These are phyloP conservation scores for Maniola hyperantus DNA, from an alignment of 2,888 invertebrate species.

Conservation along the genomic window DNA sequence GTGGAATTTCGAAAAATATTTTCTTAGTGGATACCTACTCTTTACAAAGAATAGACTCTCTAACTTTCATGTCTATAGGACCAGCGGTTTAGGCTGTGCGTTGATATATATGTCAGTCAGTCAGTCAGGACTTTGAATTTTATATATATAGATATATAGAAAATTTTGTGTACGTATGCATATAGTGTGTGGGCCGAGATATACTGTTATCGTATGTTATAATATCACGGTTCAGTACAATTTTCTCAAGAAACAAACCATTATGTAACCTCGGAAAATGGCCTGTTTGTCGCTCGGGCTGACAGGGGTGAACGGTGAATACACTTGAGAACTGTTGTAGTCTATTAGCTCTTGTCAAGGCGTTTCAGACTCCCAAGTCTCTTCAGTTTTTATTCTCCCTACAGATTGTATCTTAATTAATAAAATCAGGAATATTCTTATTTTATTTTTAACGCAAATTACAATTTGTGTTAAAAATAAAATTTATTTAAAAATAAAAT, in stretches of 20 bases:
- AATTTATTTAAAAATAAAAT: no score
- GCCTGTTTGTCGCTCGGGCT: conserved; percentile 23
- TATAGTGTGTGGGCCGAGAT: no score
- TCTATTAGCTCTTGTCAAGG: conserved; percentile 28
- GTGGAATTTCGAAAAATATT: no score
- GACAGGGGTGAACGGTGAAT: conserved; percentile 27
- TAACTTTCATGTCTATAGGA: no score
- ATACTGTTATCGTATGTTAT: not conserved
- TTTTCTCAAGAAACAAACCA: conserved; percentile 20
- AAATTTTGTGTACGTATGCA: no score
- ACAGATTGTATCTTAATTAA: conserved; percentile 4
- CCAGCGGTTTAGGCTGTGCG: no score
- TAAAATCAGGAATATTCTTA: conserved; percentile 6
- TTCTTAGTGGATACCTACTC: no score
- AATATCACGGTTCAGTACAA: conserved; percentile 6
- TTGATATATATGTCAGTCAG: no score
- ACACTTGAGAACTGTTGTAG: conserved; percentile 27
- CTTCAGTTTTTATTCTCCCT: conserved; percentile 17
- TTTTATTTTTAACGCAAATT: not conserved
- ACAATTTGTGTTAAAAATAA: no score
- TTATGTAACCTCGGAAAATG: conserved; percentile 15
- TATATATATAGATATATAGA: no score
- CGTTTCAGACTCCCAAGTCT: conserved; percentile 9
- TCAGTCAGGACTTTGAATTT: no score
- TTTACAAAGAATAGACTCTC: no score